Evolutionary conservation across 2,797 vertebrate species (phyloP), one percentile per base, ranked within the genome.

Genomic region (Siniperca undulata): DNA sequence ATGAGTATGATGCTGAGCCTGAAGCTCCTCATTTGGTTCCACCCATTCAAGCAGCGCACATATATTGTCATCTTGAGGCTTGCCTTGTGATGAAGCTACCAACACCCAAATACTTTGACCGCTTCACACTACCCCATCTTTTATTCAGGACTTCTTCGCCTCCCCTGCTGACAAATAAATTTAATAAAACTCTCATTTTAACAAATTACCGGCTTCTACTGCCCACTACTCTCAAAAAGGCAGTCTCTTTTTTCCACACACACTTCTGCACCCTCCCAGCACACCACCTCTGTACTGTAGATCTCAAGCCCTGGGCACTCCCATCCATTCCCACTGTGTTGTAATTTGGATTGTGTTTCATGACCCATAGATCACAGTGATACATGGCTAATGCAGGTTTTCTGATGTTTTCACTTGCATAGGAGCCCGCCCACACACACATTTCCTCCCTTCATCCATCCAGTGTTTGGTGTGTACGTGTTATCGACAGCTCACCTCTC

Each of bases 401-500:
- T 84, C 77, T 81, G 73, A 77, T 72, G 48, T 76, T 87, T 83
- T 59, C 56, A 67, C 66, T 55, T 42, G 56, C 70, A 74, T 38
- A 66, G 20, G 27, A 68, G n/a, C 40, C n/a, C 58, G 2, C 3
- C 27, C 56, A 46, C 40, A 55, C n/a, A 61, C 65, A 70, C 13
- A 60, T 69, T 52, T n/a, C 22, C 56, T 1, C 46, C 64, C 50
- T 71, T 66, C 67, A 84, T 65, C 68, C 59, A 73, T 60, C 20
- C 61, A 70, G 7, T 62, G 67, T 79, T 50, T 70, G 70, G 38
- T 74, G 40, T 85, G 48, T 59, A 30, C 60, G 64, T 56, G 77
- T 67, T 34, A 19, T 60, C 3, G 27, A 58, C 36, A 46, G 60
- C 93, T 93, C 68, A 95, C 94, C 98, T 97, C 95, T 99, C 98